These are phyloP conservation scores for Neoniphon sammara DNA, from an alignment of 2,797 vertebrate genomes.

Conservation along the genomic window DNA sequence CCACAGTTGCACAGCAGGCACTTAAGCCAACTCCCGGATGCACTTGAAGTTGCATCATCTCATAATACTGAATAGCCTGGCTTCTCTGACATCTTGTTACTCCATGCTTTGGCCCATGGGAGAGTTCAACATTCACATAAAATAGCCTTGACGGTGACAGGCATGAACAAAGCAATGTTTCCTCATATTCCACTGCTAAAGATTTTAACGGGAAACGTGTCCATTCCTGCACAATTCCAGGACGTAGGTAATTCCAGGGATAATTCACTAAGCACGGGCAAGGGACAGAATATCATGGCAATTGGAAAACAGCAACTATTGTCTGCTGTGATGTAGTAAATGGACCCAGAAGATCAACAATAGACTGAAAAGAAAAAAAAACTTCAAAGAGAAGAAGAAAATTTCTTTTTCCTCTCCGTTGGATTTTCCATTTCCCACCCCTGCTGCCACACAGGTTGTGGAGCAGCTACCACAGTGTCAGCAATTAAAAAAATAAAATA, in stretches of 20 bases:
- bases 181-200: background rate
- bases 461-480: background rate
- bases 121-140: slow-evolving; percentile 16
- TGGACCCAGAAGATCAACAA: slow-evolving; percentile 28
- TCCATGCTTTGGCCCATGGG: background rate
- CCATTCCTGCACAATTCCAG: slow-evolving; percentile 53
- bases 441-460: background rate
- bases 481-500: background rate
- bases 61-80: slow-evolving; percentile 10
- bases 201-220: background rate
- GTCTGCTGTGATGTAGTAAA: slow-evolving; percentile 22
- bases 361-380: background rate
- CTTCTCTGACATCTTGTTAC: background rate
- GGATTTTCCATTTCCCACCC: slow-evolving; percentile 18
- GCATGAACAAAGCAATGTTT: slow-evolving; percentile 17
- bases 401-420: slow-evolving; percentile 20
- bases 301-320: slow-evolving; percentile 38
- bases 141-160: background rate
- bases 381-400: slow-evolving; percentile 16
- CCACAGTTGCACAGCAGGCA: background rate
- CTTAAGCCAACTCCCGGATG: background rate
- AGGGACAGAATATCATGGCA: slow-evolving; percentile 20
- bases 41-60: background rate
- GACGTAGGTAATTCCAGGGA: slow-evolving; percentile 29
- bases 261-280: slow-evolving; percentile 23